Evolutionary conservation across 2,113 vertebrate genomes (phyloP), one percentile per base, ranked within the genome.

Genomic region (Podilymbus podiceps): DNA sequence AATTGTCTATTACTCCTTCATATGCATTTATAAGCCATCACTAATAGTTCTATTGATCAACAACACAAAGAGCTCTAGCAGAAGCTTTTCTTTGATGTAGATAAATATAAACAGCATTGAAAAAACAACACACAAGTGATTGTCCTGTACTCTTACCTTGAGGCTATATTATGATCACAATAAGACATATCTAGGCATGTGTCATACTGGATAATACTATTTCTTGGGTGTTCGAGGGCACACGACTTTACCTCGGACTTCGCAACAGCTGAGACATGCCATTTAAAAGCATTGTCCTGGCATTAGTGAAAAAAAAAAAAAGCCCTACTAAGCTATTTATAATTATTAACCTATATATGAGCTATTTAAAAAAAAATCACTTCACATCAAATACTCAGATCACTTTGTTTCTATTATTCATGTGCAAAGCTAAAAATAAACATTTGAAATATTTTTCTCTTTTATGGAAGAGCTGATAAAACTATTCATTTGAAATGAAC

Each of bases 141-240:
- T 95, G 90, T 93, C 95, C 92, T 93, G 73, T 63, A 82, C 44
- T 90, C 50, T 96, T 96, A 95, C 89, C 97, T 98, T 92, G 74
- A 95, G 96, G 96, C 93, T 93, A 85, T 93, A 93, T 97, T 96
- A 95, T 58, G 46, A 95, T 96, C 95, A 95, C 83, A 97, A 82
- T 96, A 95, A 95, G 93, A 97, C 88, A 95, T 95, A 95, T 95
- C 86, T 90, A 95, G 96, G 96, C 96, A 97, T 97, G 93, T 97
- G 97, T 97, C 97, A 97, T 72, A 95, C 56, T 85, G 71, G 88
- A 98, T 98, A 97, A 97, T 94, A 68, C 88, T 90, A 75, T 88
- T 96, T 95, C 95, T 96, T 97, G 94, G 79, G 97, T 87, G 74
- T 97, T 85, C 93, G 88, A 98, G 94, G 96, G 85, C 91, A 94